Evolutionary conservation across 2,797 vertebrate species (phyloP).

Genomic region (Scolopax bukidnonensis): DNA sequence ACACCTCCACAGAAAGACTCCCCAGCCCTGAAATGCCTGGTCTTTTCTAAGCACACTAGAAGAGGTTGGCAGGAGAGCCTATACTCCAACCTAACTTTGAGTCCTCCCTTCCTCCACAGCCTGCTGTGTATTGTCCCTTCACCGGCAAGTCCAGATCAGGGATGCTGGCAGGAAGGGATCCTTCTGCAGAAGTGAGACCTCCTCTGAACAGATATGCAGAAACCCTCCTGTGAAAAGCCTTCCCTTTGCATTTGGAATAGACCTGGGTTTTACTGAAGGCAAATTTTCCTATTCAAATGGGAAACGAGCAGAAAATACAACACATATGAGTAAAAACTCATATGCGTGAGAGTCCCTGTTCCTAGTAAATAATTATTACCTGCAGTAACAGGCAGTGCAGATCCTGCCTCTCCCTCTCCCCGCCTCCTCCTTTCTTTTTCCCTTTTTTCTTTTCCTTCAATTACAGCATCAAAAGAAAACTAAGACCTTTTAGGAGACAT

Average conservation of each 20-base stretch:
- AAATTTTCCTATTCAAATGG: not conserved
- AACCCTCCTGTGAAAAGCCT: not conserved
- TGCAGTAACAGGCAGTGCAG: not conserved
- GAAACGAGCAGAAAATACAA: slow-evolving; percentile 18
- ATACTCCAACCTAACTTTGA: not conserved
- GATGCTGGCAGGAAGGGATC: not conserved
- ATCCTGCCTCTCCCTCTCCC: not conserved
- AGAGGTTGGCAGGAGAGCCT: not conserved
- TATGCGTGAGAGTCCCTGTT: not conserved
- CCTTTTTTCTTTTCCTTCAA: not conserved
- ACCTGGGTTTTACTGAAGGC: not conserved
- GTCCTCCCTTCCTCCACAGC: not conserved
- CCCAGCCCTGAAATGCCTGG: not conserved
- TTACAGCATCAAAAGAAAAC: slow-evolving; percentile 14
- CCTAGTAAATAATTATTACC: not conserved
- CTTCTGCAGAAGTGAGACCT: not conserved
- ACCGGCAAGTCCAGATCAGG: not conserved
- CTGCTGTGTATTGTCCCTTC: not conserved
- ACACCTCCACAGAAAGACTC: not conserved
- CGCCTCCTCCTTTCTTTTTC: accelerated
- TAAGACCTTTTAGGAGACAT: not conserved
- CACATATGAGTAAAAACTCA: not conserved
- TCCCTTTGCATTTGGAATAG: not conserved
- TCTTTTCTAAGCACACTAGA: not conserved
- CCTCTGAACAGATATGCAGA: not conserved